phyloP scores from a whole-genome alignment of 1,140 invertebrate species.

The Ooceraea biroi region DNA sequence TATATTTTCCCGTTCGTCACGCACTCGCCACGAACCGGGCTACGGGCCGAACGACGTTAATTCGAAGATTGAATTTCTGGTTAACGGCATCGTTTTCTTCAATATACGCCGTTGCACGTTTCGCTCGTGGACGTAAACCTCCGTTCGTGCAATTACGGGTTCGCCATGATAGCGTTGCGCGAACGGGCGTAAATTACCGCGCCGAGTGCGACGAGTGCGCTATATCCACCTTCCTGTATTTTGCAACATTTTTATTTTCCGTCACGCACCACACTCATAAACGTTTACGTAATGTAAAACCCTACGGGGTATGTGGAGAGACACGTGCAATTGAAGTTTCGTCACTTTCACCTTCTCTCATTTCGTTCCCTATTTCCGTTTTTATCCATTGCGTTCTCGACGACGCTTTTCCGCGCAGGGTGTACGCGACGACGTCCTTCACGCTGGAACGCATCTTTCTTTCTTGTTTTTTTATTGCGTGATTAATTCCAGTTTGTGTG shows the following conservation, averaged over 20 bases:
- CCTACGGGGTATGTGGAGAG: no score
- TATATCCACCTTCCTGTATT: neutral
- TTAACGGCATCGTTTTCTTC: conserved; percentile 52
- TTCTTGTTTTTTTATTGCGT: neutral
- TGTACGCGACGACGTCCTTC: neutral
- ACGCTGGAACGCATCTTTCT: neutral
- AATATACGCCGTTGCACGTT: conserved; percentile 26
- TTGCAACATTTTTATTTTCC: conserved; percentile 18
- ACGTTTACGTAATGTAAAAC: conserved; percentile 24
- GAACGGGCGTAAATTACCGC: neutral
- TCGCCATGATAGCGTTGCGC: neutral
- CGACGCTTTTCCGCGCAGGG: neutral
- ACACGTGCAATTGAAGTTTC: neutral
- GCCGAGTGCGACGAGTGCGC: conserved; percentile 2
- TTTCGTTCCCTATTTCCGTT: neutral
- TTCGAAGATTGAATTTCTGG: conserved; percentile 50
- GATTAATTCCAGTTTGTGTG: neutral
- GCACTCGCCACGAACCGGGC: no score
- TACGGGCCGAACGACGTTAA: conserved; percentile 12
- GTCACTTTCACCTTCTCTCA: neutral
- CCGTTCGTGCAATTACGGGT: conserved; percentile 31
- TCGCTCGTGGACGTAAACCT: conserved; percentile 42
- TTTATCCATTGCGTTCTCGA: neutral
- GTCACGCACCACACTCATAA: neutral
- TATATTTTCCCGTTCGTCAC: conserved; percentile 15